A percentile compares a stretch with the other conserved stretches of the same genome.
Conservation (phyloP, 2,113 vertebrate species). For the Ictalurus furcatus region DNA sequence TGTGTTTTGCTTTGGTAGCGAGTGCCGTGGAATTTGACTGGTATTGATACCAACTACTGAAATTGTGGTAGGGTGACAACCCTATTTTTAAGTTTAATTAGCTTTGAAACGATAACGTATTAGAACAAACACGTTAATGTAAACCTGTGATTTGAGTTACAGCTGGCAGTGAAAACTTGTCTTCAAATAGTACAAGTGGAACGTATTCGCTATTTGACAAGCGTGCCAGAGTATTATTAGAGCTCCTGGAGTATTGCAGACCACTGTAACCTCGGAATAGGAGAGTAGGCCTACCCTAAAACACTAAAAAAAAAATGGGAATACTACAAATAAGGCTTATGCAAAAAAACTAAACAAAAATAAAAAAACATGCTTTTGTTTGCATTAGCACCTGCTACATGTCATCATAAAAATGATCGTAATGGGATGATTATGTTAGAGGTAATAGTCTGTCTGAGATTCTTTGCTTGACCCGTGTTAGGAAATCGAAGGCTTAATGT, state of each 20-base stretch:
- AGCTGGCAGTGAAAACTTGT: not conserved
- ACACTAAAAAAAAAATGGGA: not conserved
- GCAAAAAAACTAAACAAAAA: not conserved
- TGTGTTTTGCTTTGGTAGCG: too few species aligned
- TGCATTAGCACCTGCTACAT: not conserved
- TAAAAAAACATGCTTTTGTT: not conserved
- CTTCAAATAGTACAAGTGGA: not conserved
- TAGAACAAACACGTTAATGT: not conserved
- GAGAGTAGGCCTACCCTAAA: not conserved
- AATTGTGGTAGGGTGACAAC: too few species aligned
- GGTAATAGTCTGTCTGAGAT: conserved; percentile 8
- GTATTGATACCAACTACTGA: too few species aligned
- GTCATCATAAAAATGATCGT: not conserved
- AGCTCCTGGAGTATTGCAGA: not conserved
- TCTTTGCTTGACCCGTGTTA: conserved; percentile 31
- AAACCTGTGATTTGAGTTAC: not conserved
- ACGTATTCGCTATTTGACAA: not conserved
- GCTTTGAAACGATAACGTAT: not conserved
- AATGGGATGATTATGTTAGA: not conserved
- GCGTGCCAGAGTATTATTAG: not conserved
- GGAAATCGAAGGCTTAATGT: conserved; percentile 42
- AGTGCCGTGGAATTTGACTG: too few species aligned
- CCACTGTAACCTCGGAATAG: not conserved
- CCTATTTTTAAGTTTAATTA: not conserved
- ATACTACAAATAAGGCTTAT: not conserved